A percentile compares a stretch with the other conserved stretches of the same genome.
Evolutionary conservation across 2,113 vertebrate species (phyloP).

Genomic region (Semnornis frantzii): DNA sequence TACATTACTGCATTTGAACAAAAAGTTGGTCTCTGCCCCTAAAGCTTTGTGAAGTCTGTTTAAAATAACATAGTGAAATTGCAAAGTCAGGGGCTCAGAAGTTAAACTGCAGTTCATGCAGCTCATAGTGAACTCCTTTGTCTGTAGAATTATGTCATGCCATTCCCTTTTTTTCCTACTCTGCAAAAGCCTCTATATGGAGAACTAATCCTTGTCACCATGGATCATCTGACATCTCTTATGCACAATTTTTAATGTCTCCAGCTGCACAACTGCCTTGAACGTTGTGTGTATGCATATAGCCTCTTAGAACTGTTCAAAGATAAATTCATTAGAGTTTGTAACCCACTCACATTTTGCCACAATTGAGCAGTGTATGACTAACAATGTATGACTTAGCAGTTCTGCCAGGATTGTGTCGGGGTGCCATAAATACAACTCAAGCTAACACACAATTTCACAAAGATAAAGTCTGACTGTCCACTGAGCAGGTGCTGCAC

Average conservation of each 20-base stretch:
- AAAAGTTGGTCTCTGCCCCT: neutral
- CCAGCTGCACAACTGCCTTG: rapidly evolving
- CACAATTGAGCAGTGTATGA: neutral
- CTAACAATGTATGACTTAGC: neutral
- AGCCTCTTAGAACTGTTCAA: neutral
- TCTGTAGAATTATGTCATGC: neutral
- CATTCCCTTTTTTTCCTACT: neutral
- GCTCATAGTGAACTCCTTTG: neutral
- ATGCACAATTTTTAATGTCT: neutral
- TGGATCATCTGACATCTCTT: neutral
- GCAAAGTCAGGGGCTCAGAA: neutral
- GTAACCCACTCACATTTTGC: neutral
- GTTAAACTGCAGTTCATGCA: neutral
- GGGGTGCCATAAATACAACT: neutral
- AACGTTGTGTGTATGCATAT: too few relatives aligned
- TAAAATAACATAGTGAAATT: neutral
- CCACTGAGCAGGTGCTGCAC: neutral
- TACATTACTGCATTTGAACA: neutral
- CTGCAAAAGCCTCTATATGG: neutral
- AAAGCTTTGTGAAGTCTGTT: neutral
- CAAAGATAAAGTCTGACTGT: neutral
- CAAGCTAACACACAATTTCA: rapidly evolving
- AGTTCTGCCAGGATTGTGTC: neutral
- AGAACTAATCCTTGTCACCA: neutral
- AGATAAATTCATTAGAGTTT: neutral